Percentiles rank a stretch among this genome's conserved stretches.
Evolutionary conservation across 2,113 vertebrate species (phyloP).

Genomic region (Emydura subglobosa): DNA sequence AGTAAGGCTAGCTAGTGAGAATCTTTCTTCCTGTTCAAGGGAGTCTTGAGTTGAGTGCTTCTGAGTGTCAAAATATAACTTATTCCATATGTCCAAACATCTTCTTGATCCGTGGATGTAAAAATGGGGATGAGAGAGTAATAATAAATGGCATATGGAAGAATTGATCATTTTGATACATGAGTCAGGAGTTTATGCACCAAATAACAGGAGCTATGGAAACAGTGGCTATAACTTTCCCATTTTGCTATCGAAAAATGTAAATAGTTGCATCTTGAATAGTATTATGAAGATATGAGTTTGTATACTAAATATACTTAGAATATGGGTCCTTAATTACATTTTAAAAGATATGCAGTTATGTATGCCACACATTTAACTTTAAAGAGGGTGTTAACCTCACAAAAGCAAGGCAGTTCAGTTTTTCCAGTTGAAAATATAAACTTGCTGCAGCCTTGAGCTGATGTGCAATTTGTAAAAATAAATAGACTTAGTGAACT

Average conservation of each 20-base stretch:
- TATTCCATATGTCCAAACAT: not conserved
- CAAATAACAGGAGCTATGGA: not conserved
- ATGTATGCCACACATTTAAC: too few relatives aligned
- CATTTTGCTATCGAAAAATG: not conserved
- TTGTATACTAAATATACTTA: not conserved
- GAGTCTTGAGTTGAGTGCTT: not conserved
- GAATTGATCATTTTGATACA: not conserved
- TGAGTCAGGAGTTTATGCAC: not conserved
- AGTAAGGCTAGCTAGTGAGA: not conserved
- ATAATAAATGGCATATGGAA: not conserved
- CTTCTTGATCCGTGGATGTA: not conserved
- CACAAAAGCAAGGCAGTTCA: not conserved
- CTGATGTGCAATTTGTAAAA: not conserved
- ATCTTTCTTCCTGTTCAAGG: not conserved
- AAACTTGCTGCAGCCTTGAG: not conserved
- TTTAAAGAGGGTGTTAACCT: too few relatives aligned
- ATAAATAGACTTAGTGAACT: not conserved
- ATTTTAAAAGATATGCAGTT: not conserved
- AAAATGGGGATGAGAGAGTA: not conserved
- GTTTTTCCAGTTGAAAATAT: not conserved
- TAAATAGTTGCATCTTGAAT: not conserved
- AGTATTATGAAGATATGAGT: not conserved
- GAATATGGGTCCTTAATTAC: not conserved
- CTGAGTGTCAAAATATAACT: not conserved
- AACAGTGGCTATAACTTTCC: not conserved